Conservation (phyloP, 2,888 invertebrate genomes). For the Ornithoptera alexandrae region DNA sequence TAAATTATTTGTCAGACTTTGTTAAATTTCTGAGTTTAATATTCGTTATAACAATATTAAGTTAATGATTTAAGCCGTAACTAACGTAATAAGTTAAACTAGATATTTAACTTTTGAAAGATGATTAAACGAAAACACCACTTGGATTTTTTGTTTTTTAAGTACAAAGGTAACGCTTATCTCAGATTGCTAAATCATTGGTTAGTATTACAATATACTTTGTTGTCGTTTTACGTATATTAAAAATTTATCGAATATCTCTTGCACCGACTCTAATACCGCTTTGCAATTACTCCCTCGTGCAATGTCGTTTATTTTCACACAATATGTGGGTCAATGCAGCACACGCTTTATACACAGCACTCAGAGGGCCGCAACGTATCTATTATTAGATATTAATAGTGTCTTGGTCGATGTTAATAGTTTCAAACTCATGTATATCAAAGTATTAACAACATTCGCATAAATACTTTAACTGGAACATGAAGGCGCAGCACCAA, state of each 20-base stretch:
- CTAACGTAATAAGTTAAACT: no score
- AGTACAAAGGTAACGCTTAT: not conserved
- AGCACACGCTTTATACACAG: conserved; percentile 37
- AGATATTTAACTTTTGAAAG: no score
- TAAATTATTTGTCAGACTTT: no score
- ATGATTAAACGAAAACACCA: no score
- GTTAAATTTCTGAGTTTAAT: no score
- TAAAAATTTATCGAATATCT: not conserved
- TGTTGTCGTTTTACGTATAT: not conserved
- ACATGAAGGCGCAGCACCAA: not conserved
- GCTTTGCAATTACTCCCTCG: conserved; percentile 24
- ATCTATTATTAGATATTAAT: conserved; percentile 58
- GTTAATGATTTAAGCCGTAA: no score
- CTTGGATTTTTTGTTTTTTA: no score
- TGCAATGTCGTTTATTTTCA: conserved; percentile 56
- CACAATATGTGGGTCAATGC: conserved; percentile 74
- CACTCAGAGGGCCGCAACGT: conserved; percentile 55
- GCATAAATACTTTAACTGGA: not conserved
- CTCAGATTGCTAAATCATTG: not conserved
- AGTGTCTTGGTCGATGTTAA: conserved; percentile 46
- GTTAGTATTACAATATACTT: no score
- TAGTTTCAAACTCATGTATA: conserved; percentile 19
- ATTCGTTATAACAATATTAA: no score
- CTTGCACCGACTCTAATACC: conserved; percentile 17
- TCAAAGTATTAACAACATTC: not conserved